These are phyloP conservation scores for Nemoura dubitans DNA, from an alignment of 2,888 invertebrate species.

Conservation along the genomic window DNA sequence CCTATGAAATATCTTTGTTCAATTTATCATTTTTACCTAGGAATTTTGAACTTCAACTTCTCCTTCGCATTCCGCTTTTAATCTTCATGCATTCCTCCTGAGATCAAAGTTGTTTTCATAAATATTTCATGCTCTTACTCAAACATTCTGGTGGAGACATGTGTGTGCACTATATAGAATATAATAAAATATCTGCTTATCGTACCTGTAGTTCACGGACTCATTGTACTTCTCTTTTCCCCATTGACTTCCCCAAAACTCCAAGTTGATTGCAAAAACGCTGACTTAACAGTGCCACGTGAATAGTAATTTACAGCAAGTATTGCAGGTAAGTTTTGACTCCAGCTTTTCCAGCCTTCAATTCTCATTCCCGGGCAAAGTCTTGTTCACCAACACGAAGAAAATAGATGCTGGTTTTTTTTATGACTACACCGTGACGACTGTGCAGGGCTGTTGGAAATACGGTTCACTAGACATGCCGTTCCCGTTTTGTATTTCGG, in stretches of 20 bases:
- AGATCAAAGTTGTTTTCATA: constrained; percentile 14
- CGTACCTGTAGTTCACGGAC: background rate
- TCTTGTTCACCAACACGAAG: background rate
- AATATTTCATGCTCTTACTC: background rate
- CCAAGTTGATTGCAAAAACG: background rate
- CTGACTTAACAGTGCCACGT: background rate
- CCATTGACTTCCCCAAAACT: background rate
- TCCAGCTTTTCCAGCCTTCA: background rate
- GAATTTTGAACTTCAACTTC: background rate
- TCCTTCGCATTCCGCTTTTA: background rate
- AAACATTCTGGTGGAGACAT: background rate
- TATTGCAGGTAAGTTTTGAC: background rate
- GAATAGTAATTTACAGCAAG: background rate
- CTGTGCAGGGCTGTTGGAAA: background rate
- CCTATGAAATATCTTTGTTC: background rate
- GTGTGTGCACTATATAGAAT: background rate
- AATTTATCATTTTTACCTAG: background rate
- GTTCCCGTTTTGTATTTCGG: background rate
- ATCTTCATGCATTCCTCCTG: background rate
- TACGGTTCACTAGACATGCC: background rate
- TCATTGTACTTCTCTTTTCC: background rate
- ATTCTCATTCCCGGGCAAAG: background rate
- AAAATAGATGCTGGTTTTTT: background rate
- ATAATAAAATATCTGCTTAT: background rate
- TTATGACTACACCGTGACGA: background rate